phyloP scores from a whole-genome alignment of 2,888 invertebrate species.

The Pseudeuparius sepicola region DNA sequence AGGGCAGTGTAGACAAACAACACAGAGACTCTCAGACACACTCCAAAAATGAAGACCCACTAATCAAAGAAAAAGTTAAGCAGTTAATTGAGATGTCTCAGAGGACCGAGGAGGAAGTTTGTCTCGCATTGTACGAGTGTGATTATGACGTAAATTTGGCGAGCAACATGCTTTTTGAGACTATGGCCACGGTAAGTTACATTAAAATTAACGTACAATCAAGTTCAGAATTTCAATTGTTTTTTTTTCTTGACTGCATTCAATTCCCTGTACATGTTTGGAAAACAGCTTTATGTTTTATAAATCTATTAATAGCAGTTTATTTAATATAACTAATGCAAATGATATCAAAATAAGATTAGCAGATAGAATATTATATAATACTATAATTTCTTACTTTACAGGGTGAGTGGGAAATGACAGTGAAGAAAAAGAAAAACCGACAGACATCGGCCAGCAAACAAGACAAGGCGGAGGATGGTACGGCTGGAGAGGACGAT shows the following conservation, averaged over 20 bases:
- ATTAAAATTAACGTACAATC: too few relatives aligned
- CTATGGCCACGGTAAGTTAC: conserved; percentile 48
- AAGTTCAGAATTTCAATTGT: too few relatives aligned
- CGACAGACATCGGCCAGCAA: conserved; percentile 49
- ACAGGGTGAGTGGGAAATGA: conserved; percentile 82
- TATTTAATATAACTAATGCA: too few relatives aligned
- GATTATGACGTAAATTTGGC: conserved; percentile 82
- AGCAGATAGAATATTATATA: too few relatives aligned
- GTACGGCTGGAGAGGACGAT: conserved; percentile 23
- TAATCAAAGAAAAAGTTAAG: conserved; percentile 58
- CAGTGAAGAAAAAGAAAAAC: conserved; percentile 75
- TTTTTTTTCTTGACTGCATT: too few relatives aligned
- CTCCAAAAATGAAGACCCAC: conserved; percentile 46
- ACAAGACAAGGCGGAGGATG: conserved; percentile 27
- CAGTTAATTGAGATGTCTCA: conserved; percentile 86
- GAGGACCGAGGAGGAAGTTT: conserved; percentile 81
- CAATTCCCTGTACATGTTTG: too few relatives aligned
- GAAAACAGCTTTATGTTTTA: too few relatives aligned
- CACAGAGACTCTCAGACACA: conserved; percentile 30
- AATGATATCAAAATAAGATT: too few relatives aligned
- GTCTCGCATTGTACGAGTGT: conserved; percentile 86
- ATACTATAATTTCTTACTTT: conserved; percentile 26
- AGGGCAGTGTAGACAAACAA: conserved; percentile 33
- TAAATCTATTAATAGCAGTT: too few relatives aligned
- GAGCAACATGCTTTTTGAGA: conserved; percentile 70